Conservation (phyloP, 2,797 vertebrate species). For the Simalia tracyae region DNA sequence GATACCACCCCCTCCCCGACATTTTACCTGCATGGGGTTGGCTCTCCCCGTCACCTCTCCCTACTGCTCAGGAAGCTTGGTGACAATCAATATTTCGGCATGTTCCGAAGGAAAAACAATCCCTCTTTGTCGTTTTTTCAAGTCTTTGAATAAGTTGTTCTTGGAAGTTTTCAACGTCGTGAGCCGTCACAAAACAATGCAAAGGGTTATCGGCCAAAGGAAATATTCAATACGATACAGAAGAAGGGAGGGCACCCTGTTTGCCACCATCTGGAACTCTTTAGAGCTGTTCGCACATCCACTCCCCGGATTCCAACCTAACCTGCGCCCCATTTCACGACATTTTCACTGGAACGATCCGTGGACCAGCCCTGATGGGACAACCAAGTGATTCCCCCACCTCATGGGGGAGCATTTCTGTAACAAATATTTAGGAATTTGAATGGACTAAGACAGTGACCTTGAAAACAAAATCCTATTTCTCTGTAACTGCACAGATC, state of each 20-base stretch:
- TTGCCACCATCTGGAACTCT: not conserved
- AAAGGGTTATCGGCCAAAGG: not conserved
- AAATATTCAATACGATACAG: not conserved
- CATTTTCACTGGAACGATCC: not conserved
- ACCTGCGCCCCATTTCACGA: not conserved
- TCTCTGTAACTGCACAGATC: not conserved
- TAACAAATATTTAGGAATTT: not conserved
- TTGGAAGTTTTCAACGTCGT: no score
- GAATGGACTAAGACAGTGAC: no score
- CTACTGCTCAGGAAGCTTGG: not conserved
- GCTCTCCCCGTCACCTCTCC: not conserved
- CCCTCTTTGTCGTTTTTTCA: not conserved
- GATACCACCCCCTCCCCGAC: not conserved
- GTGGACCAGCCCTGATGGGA: not conserved
- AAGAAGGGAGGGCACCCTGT: no score
- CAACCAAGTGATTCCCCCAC: not conserved
- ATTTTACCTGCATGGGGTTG: not conserved
- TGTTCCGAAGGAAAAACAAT: not conserved
- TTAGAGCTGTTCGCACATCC: not conserved
- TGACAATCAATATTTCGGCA: not conserved
- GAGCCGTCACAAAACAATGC: not conserved
- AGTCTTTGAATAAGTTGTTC: no score
- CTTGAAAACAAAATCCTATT: no score
- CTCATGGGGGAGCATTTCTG: fast-evolving
- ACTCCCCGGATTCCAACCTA: not conserved